Percentiles rank a stretch among this genome's conserved stretches.
These are phyloP conservation scores for Erpetoichthys calabaricus DNA, from an alignment of 2,797 vertebrate genomes.

Conservation along the genomic window DNA sequence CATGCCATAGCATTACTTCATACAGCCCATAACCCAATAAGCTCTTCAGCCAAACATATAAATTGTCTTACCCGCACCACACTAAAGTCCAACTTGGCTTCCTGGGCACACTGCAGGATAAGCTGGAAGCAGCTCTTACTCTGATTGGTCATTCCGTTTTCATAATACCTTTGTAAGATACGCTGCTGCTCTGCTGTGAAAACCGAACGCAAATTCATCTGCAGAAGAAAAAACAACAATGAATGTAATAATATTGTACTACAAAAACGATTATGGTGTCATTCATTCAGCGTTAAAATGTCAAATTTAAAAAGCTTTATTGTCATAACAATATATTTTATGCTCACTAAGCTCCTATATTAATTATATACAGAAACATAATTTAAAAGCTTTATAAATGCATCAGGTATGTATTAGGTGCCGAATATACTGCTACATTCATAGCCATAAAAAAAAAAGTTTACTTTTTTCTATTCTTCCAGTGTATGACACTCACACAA, in stretches of 20 bases:
- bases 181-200: constrained; percentile 94
- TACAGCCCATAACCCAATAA: not conserved
- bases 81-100: constrained; percentile 97
- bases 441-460: no score
- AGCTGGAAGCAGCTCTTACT: constrained; percentile 98
- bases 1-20: no score
- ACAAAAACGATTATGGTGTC: constrained; percentile 11
- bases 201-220: constrained; percentile 98
- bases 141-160: constrained; percentile 99
- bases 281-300: constrained; percentile 16
- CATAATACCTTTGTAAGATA: constrained; percentile 94
- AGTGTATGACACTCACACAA: no score
- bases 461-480: no score
- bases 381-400: no score
- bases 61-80: constrained; percentile 81
- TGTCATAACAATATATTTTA: constrained; percentile 16
- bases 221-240: constrained; percentile 36
- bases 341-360: constrained; percentile 1
- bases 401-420: no score
- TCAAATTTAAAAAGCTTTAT: constrained; percentile 7
- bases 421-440: no score
- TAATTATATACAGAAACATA: no score
- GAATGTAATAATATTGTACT: no score
- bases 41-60: not conserved
- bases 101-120: constrained; percentile 95